These are phyloP conservation scores for Pteropus rufus DNA, from an alignment of 2,797 vertebrate species.

Conservation along the genomic window DNA sequence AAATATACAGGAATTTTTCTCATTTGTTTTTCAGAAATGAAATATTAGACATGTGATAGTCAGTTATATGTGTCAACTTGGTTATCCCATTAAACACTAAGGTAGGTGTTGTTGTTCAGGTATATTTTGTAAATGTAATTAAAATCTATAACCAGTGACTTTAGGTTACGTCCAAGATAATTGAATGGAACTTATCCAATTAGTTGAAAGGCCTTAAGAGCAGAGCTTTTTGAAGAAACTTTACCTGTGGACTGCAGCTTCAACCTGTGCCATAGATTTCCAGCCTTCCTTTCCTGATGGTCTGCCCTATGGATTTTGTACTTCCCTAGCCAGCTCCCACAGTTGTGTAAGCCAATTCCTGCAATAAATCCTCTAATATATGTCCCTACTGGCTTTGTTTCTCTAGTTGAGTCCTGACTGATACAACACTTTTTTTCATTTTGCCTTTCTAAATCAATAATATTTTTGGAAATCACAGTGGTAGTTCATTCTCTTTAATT, in stretches of 20 bases:
- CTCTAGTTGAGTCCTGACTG: not conserved
- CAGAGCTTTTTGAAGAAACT: not conserved
- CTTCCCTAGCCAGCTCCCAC: not conserved
- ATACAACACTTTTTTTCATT: not conserved
- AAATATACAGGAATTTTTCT: not conserved
- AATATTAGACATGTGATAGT: not conserved
- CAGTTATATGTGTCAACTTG: not conserved
- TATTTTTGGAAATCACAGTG: not conserved
- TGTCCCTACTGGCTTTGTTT: not conserved
- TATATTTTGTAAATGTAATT: not conserved
- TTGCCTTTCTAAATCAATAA: not conserved
- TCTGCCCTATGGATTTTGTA: not conserved
- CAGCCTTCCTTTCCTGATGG: not conserved
- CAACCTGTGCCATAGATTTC: not conserved
- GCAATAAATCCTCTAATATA: not conserved
- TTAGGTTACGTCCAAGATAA: not conserved
- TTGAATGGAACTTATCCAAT: not conserved
- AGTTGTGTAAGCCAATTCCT: not conserved
- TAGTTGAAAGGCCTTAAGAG: not conserved
- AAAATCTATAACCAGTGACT: not conserved
- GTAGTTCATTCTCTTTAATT: not conserved
- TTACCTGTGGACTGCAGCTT: not conserved
- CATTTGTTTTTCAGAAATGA: conserved; percentile 18
- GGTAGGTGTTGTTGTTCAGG: not conserved
- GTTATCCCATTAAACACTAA: not conserved